Base-by-base conservation (phyloP, 2,113 vertebrate genomes). In the Sigmodon hispidus region DNA sequence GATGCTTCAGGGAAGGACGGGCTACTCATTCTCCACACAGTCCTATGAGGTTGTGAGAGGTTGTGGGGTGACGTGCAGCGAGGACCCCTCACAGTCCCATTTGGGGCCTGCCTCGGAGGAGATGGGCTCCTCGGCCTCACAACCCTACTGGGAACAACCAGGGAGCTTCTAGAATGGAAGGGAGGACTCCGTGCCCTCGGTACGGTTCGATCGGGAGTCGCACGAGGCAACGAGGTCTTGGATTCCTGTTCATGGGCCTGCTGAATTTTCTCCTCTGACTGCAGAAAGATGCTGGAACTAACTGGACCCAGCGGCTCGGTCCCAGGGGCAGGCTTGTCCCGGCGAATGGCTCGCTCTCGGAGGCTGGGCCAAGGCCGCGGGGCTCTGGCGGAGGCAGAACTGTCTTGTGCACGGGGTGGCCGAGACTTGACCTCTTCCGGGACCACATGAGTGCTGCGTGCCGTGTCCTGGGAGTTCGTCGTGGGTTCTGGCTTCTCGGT, bases 321-420 rank as follows among this genome's bases (percentile, higher is more conserved):
- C 1, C 93, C 92, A 0, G 93, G 95, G 0, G 79, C n/a, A 2
- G 96, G 94, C 67, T 94, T 97, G 94, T 97, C 94, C 22, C 98
- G 98, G 65, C 91, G 79, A 90, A 98, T 98, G 6, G 98, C 98
- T 80, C 98, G 96, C 91, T 98, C 98, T 70, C 97, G 98, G 94
- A 98, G 94, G 92, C 98, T 98, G 72, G 98, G 98, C 98, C 98
- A 98, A 0, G 98, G 98, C 90, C 97, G 97, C 0, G 96, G 98
- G 0, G 43, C 96, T 69, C 95, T 98, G 69, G 96, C 61, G 17
- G 98, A 96, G 8, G 65, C 95, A 2, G 96, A 95, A 31, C 95
- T 76, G 0, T 91, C 48, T 0, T 86, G 90, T 13, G 79, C 55
- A 5, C 95, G 95, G 5, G 88, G 92, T 5, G 96, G 96, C 65